Percentiles rank a stretch among this genome's conserved stretches.
Evolutionary conservation across 1,140 invertebrate species (phyloP).

Genomic region (Gonatopus flavifemur): DNA sequence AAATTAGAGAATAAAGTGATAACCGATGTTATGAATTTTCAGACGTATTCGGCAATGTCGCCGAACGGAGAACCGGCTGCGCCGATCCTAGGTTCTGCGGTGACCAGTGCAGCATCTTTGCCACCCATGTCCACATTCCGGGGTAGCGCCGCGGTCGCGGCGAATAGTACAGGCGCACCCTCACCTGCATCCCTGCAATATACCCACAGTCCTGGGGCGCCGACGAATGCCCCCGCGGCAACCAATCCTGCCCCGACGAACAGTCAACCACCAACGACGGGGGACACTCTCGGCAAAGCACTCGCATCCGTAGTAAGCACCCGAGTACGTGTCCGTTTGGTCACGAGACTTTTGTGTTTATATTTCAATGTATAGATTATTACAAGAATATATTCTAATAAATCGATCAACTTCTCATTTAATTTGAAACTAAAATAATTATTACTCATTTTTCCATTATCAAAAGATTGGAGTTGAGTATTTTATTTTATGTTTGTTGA

Average conservation of each 20-base stretch:
- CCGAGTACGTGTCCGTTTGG: constrained; percentile 38
- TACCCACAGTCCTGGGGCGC: constrained; percentile 57
- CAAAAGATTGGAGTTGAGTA: too few relatives aligned
- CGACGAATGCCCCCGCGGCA: constrained; percentile 54
- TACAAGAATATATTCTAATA: too few relatives aligned
- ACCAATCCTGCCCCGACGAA: constrained; percentile 58
- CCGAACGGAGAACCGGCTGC: constrained; percentile 56
- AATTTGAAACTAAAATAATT: too few relatives aligned
- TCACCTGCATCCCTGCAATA: constrained; percentile 64
- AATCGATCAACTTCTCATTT: too few relatives aligned
- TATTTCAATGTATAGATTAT: background rate
- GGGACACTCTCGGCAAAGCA: constrained; percentile 77
- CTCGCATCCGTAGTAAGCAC: constrained; percentile 70
- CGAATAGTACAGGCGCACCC: constrained; percentile 56
- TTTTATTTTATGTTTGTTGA: too few relatives aligned
- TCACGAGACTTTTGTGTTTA: background rate
- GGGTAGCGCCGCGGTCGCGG: constrained; percentile 59
- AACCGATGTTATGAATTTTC: too few relatives aligned
- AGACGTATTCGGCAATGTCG: constrained; percentile 65
- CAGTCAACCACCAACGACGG: constrained; percentile 60
- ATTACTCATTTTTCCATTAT: too few relatives aligned
- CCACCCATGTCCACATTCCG: constrained; percentile 94
- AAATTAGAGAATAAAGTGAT: too few relatives aligned
- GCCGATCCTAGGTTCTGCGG: constrained; percentile 58
- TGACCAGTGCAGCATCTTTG: constrained; percentile 70